Percentiles rank a stretch among this genome's conserved stretches.
phyloP scores from a whole-genome alignment of 1,140 invertebrate genomes.

The Drosophila ironensis region DNA sequence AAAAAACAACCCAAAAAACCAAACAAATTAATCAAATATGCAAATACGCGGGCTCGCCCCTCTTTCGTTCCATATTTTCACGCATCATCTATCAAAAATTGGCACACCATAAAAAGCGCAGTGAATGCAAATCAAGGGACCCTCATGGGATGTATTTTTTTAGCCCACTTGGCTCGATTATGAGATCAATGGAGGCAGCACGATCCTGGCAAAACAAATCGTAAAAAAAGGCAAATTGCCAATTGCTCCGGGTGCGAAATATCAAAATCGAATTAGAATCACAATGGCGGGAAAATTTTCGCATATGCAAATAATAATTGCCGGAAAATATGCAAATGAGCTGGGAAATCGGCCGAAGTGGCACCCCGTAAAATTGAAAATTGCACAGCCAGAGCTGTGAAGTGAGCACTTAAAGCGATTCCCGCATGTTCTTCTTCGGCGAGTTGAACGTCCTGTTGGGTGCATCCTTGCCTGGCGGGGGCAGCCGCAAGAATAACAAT shows the following conservation, averaged over 20 bases:
- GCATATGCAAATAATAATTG: constrained; percentile 75
- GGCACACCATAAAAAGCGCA: constrained; percentile 65
- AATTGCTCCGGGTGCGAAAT: constrained; percentile 61
- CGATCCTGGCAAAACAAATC: constrained; percentile 63
- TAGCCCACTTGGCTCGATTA: constrained; percentile 56
- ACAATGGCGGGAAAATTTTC: constrained; percentile 43
- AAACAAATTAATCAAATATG: constrained; percentile 79
- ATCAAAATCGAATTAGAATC: constrained; percentile 63
- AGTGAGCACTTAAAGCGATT: constrained; percentile 5
- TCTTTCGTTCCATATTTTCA: constrained; percentile 41
- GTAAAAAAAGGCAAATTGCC: constrained; percentile 75
- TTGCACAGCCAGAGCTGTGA: background rate
- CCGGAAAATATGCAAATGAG: constrained; percentile 76
- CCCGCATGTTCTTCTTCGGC: constrained; percentile 9
- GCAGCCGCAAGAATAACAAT: constrained; percentile 24
- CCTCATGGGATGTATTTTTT: constrained; percentile 42
- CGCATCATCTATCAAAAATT: constrained; percentile 76
- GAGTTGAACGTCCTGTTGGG: constrained; percentile 62
- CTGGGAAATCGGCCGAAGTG: background rate
- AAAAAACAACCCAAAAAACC: constrained; percentile 74
- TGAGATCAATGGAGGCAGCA: constrained; percentile 62
- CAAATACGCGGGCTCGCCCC: constrained; percentile 46
- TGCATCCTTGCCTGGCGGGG: background rate
- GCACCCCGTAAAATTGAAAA: constrained; percentile 32
- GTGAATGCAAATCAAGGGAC: constrained; percentile 51